A percentile compares a stretch with the other conserved stretches of the same genome.
phyloP scores from a whole-genome alignment of 1,140 invertebrate species.

The Drosophila takahashii region DNA sequence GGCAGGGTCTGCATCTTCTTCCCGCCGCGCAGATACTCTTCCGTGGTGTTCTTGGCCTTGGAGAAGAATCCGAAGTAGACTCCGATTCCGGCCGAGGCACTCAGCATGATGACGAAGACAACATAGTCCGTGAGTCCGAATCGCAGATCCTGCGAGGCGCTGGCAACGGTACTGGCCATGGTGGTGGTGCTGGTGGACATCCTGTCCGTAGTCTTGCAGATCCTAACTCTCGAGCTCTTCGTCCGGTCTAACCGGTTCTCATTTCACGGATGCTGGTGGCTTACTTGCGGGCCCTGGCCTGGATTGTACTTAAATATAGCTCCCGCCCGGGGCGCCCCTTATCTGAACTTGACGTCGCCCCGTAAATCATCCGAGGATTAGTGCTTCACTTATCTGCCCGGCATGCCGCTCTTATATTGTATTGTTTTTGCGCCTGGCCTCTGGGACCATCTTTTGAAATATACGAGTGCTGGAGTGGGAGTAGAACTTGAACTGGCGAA shows the following conservation, averaged over 20 bases:
- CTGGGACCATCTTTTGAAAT: constrained; percentile 3
- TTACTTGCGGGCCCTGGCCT: constrained; percentile 27
- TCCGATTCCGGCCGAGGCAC: constrained; percentile 87
- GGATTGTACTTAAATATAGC: constrained; percentile 49
- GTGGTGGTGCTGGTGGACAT: constrained; percentile 37
- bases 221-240: not conserved
- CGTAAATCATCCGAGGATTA: constrained; percentile 39
- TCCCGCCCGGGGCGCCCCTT: constrained; percentile 13
- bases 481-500: not conserved
- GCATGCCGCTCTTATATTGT: constrained; percentile 25
- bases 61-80: constrained; percentile 88
- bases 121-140: constrained; percentile 86
- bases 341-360: constrained; percentile 35
- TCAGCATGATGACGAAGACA: constrained; percentile 88
- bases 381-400: constrained; percentile 28
- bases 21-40: constrained; percentile 88
- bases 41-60: constrained; percentile 80
- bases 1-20: constrained; percentile 88
- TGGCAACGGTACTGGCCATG: not conserved
- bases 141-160: constrained; percentile 16
- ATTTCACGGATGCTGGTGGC: constrained; percentile 34
- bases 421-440: constrained; percentile 15
- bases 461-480: not conserved
- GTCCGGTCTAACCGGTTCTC: constrained; percentile 5
- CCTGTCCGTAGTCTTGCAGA: not conserved